Conservation (phyloP, 1,140 invertebrate genomes). For the Uloborus diversus region DNA sequence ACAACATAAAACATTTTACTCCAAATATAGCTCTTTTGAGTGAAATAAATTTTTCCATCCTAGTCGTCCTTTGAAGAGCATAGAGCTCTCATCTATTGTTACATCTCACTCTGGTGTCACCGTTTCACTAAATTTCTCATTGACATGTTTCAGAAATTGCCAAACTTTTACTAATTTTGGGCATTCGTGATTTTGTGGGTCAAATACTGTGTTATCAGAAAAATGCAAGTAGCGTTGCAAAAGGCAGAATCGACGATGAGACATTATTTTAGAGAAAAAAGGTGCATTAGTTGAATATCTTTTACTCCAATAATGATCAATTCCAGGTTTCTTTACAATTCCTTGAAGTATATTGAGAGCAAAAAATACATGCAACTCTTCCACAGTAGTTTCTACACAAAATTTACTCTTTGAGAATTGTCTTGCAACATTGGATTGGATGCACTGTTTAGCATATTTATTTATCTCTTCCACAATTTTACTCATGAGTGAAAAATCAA, state of each 20-base stretch:
- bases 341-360: constrained; percentile 5
- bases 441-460: constrained; percentile 7
- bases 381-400: neutral
- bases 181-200: neutral
- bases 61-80: constrained; percentile 36
- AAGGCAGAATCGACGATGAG: constrained; percentile 11
- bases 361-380: constrained; percentile 4
- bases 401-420: constrained; percentile 6
- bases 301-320: constrained; percentile 17
- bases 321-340: constrained; percentile 14
- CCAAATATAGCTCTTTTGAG: neutral
- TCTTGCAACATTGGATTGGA: constrained; percentile 5
- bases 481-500: too few species aligned
- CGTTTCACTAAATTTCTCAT: constrained; percentile 5
- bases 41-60: constrained; percentile 21
- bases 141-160: constrained; percentile 24
- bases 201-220: neutral
- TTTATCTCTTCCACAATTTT: too few species aligned
- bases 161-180: constrained; percentile 17
- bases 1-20: constrained; percentile 14
- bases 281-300: constrained; percentile 7
- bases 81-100: constrained; percentile 19
- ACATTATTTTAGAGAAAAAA: constrained; percentile 32
- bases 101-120: constrained; percentile 31
- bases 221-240: constrained; percentile 33